Evolutionary conservation across 1,140 invertebrate genomes (phyloP).

Genomic region (Drosophila pseudoananassae): DNA sequence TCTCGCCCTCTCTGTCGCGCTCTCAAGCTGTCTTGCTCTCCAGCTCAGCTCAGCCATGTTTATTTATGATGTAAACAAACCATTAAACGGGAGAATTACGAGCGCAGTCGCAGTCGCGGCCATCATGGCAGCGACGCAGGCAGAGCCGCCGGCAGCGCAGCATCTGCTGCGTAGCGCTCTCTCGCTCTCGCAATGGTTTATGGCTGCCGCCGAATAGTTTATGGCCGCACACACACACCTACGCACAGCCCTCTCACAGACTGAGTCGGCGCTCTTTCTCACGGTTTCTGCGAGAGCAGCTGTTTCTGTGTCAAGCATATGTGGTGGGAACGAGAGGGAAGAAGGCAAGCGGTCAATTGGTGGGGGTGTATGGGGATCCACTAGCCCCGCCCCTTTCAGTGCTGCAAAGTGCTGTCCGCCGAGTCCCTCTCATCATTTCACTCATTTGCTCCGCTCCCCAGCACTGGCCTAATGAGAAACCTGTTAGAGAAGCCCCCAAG

Average conservation of each 20-base stretch:
- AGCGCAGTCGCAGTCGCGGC: constrained; percentile 76
- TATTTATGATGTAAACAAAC: constrained; percentile 84
- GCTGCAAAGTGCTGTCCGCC: constrained; percentile 46
- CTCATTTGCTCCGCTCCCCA: constrained; percentile 31
- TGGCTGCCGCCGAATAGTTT: constrained; percentile 81
- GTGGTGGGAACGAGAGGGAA: constrained; percentile 61
- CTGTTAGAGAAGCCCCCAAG: constrained; percentile 67
- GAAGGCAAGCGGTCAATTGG: constrained; percentile 19
- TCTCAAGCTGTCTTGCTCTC: constrained; percentile 19
- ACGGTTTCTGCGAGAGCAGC: constrained; percentile 61
- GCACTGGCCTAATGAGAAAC: constrained; percentile 75
- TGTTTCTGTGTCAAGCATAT: constrained; percentile 74
- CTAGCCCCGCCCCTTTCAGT: constrained; percentile 71
- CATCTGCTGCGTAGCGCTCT: constrained; percentile 26
- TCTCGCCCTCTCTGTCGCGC: constrained; percentile 9
- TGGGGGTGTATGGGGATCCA: constrained; percentile 48
- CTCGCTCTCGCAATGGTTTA: constrained; percentile 76
- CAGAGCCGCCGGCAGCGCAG: constrained; percentile 39
- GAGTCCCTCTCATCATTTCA: constrained; percentile 1
- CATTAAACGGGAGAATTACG: constrained; percentile 83
- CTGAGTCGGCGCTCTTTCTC: constrained; percentile 54
- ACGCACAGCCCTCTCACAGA: constrained; percentile 6
- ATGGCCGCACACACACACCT: constrained; percentile 50
- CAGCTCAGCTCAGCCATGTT: constrained; percentile 73
- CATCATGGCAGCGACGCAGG: constrained; percentile 63